Evolutionary conservation across 2,888 invertebrate genomes (phyloP).

Genomic region (Hydroisotoma schaefferi): DNA sequence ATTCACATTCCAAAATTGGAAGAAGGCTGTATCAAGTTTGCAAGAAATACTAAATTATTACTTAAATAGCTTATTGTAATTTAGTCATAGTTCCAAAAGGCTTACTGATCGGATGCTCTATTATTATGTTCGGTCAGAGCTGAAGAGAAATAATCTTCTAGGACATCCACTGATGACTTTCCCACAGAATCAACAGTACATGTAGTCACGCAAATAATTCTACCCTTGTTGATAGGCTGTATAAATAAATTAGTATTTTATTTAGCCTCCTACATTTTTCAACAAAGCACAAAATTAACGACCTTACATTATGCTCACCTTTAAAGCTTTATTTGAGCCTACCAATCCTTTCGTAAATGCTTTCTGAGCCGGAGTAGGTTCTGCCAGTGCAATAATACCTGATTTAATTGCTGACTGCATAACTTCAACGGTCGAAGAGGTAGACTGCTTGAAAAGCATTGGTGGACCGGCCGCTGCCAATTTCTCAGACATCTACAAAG

Average conservation of each 20-base stretch:
- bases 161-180: conserved; percentile 55
- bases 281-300: background rate
- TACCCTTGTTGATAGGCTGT: conserved; percentile 62
- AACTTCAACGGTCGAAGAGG: conserved; percentile 60
- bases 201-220: conserved; percentile 87
- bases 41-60: conserved; percentile 48
- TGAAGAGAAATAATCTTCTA: conserved; percentile 81
- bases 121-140: conserved; percentile 78
- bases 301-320: conserved; percentile 12
- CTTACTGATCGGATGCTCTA: conserved; percentile 60
- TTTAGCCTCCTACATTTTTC: background rate
- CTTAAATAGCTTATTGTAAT: conserved; percentile 50
- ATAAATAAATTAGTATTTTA: background rate
- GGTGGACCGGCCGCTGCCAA: conserved; percentile 72
- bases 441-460: conserved; percentile 7
- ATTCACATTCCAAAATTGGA: conserved; percentile 79
- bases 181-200: conserved; percentile 70
- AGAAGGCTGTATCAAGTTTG: conserved; percentile 57
- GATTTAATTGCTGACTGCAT: conserved; percentile 79
- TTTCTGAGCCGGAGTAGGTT: conserved; percentile 64
- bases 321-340: conserved; percentile 16
- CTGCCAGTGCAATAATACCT: conserved; percentile 79
- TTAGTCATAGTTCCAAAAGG: conserved; percentile 30
- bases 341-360: conserved; percentile 52
- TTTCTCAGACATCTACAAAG: conserved; percentile 69